Conservation (phyloP, 2,888 invertebrate genomes). For the Drosophila monieri region DNA sequence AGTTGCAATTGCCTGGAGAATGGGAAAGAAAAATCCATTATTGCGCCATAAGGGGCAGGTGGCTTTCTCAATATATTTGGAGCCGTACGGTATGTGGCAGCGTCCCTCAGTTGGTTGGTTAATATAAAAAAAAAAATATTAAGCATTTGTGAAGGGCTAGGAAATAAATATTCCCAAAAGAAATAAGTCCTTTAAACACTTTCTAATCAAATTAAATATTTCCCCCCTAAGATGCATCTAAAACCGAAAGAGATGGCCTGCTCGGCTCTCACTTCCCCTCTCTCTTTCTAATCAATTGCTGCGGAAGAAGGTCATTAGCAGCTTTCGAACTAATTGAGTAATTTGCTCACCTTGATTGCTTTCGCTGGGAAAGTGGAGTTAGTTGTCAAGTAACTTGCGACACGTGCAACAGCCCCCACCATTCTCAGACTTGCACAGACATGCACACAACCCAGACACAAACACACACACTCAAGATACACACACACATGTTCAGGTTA, state of each 20-base stretch:
- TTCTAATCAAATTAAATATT: too few relatives aligned
- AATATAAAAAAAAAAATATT: too few relatives aligned
- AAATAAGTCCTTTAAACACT: too few relatives aligned
- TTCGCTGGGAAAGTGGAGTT: constrained; percentile 18
- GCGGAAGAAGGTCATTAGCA: constrained; percentile 23
- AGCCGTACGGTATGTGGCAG: too few relatives aligned
- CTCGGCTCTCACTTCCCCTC: neutral
- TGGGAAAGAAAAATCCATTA: neutral
- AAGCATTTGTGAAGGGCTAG: too few relatives aligned
- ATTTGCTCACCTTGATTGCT: constrained; percentile 52
- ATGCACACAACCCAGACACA: neutral
- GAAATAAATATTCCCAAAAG: too few relatives aligned
- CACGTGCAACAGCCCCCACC: neutral
- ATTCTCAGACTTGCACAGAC: neutral
- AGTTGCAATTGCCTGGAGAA: neutral
- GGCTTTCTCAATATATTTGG: neutral
- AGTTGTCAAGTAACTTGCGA: constrained; percentile 17
- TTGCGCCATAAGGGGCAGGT: neutral
- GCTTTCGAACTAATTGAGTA: constrained; percentile 53
- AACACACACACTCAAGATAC: constrained; percentile 6
- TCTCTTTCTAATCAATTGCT: constrained; percentile 23
- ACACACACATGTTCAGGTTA: constrained; percentile 1
- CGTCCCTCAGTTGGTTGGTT: too few relatives aligned
- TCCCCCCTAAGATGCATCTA: neutral
- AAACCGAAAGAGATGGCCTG: neutral